These are phyloP conservation scores for Trinorchestia longiramus DNA, from an alignment of 1,140 invertebrate species.

Conservation along the genomic window DNA sequence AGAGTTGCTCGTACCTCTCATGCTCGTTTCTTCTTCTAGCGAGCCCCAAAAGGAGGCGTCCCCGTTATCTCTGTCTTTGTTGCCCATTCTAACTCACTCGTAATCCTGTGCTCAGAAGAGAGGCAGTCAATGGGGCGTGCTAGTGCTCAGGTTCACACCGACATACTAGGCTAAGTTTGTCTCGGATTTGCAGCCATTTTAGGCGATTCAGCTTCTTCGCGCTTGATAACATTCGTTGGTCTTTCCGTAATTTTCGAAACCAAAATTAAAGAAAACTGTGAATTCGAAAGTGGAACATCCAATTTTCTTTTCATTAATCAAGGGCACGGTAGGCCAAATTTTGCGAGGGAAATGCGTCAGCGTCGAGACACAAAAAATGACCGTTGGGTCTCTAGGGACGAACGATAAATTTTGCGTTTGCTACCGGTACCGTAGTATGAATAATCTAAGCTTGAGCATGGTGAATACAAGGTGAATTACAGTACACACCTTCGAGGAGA, in stretches of 20 bases:
- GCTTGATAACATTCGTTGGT: neutral
- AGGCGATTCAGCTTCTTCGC: neutral
- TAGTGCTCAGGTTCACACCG: neutral
- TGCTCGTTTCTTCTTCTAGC: neutral
- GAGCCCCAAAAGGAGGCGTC: neutral
- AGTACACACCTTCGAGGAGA: neutral
- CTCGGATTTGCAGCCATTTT: neutral
- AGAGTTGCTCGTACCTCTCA: neutral
- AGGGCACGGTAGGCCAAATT: neutral
- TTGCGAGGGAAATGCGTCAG: neutral
- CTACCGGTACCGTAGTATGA: neutral
- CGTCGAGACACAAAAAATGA: neutral
- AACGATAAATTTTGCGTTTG: neutral
- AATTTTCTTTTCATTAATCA: neutral
- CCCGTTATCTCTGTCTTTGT: neutral
- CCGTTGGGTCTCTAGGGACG: neutral
- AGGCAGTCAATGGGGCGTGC: neutral
- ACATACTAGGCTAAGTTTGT: neutral
- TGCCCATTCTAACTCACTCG: neutral
- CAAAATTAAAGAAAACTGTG: neutral
- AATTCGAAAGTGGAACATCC: neutral
- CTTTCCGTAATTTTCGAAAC: neutral
- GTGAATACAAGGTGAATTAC: neutral
- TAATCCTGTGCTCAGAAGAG: neutral
- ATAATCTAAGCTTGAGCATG: neutral